These are phyloP conservation scores for Apamea epomidion DNA, from an alignment of 2,888 invertebrate genomes.

Conservation along the genomic window DNA sequence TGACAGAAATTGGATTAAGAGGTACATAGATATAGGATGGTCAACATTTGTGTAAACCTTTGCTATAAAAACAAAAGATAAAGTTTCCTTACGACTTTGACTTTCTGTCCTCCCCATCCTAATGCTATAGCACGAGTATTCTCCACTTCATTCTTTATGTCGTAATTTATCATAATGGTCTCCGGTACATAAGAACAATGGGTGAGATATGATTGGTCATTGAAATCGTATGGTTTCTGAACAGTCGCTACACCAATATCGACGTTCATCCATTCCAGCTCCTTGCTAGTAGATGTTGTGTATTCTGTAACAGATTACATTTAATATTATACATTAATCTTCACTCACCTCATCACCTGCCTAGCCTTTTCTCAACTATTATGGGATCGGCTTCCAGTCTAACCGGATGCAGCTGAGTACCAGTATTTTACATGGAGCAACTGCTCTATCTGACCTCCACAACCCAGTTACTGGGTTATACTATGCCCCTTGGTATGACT, in stretches of 20 bases:
- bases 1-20: background rate
- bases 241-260: slow-evolving; percentile 64
- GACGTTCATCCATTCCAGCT: slow-evolving; percentile 36
- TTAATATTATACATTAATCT: no score
- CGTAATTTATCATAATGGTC: slow-evolving; percentile 50
- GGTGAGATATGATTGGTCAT: slow-evolving; percentile 48
- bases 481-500: no score
- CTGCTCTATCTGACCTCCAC: no score
- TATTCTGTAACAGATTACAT: slow-evolving; percentile 42
- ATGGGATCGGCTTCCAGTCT: no score
- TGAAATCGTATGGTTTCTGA: slow-evolving; percentile 56
- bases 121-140: slow-evolving; percentile 22
- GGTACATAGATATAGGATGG: no score
- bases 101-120: slow-evolving; percentile 36
- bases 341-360: background rate
- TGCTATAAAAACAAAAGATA: background rate
- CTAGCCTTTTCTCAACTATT: no score
- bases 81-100: slow-evolving; percentile 28
- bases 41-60: background rate
- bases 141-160: slow-evolving; percentile 9
- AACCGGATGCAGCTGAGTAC: no score
- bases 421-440: no score
- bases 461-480: no score
- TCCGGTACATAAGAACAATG: slow-evolving; percentile 57
- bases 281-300: slow-evolving; percentile 9